A percentile compares a stretch with the other conserved stretches of the same genome.
Evolutionary conservation across 2,113 vertebrate species (phyloP).

Genomic region (Triplophysa rosa): DNA sequence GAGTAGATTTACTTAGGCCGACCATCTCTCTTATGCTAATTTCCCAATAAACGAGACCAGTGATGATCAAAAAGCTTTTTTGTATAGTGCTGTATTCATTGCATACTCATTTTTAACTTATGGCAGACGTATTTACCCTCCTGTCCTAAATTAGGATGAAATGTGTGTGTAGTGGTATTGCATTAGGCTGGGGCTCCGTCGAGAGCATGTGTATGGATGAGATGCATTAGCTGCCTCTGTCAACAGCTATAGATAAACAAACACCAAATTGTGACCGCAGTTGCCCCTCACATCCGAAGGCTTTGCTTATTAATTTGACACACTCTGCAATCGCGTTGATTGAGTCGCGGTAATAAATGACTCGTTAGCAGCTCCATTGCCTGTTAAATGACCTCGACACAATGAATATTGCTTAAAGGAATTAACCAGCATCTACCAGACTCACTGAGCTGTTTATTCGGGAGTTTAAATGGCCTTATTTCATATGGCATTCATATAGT

Average conservation of each 20-base stretch:
- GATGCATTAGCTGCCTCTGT: not conserved
- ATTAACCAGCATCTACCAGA: conserved; percentile 16
- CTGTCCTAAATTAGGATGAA: not conserved
- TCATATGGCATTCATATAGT: conserved; percentile 11
- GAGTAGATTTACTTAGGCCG: not conserved
- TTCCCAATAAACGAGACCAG: not conserved
- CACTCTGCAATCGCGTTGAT: conserved; percentile 44
- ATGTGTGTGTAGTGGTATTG: not conserved
- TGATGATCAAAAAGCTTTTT: conserved; percentile 13
- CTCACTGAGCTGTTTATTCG: conserved; percentile 11
- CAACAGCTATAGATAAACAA: conserved; percentile 23
- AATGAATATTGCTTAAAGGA: conserved; percentile 51
- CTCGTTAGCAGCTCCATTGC: conserved; percentile 55
- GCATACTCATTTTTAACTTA: not conserved
- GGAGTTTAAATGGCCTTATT: not conserved
- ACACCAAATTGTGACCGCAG: conserved; percentile 15
- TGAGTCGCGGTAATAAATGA: conserved; percentile 53
- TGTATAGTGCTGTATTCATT: not conserved
- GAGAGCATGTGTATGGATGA: conserved; percentile 6
- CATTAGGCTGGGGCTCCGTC: not conserved
- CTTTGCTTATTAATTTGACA: conserved; percentile 36
- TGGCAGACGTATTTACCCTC: conserved; percentile 1
- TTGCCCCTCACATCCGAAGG: conserved; percentile 28
- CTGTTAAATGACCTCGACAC: conserved; percentile 53
- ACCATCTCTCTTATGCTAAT: not conserved